Conservation (phyloP, 1,140 invertebrate species). For the Ruditapes philippinarum region DNA sequence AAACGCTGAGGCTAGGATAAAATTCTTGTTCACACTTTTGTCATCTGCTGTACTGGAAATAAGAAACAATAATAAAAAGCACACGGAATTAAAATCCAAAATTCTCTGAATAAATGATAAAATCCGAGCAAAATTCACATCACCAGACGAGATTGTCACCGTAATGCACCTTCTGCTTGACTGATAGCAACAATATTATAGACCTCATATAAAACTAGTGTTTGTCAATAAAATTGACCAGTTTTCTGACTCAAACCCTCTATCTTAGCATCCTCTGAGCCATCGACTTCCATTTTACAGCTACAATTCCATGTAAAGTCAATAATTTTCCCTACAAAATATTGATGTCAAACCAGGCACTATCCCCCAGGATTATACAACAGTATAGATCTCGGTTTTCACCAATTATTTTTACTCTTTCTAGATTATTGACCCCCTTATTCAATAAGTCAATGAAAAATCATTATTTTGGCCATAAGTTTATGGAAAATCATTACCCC, state of each 20-base stretch:
- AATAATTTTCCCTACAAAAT: slow-evolving; percentile 70
- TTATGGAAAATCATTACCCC: slow-evolving; percentile 57
- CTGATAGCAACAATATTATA: slow-evolving; percentile 57
- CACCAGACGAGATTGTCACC: slow-evolving; percentile 4
- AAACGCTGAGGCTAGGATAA: slow-evolving; percentile 49
- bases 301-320: slow-evolving; percentile 65
- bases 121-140: too few species aligned
- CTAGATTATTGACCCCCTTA: slow-evolving; percentile 8
- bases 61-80: not conserved
- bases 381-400: slow-evolving; percentile 57
- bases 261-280: slow-evolving; percentile 49
- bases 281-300: slow-evolving; percentile 66
- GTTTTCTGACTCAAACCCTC: slow-evolving; percentile 67
- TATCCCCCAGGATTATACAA: slow-evolving; percentile 69
- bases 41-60: slow-evolving; percentile 34
- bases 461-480: slow-evolving; percentile 66
- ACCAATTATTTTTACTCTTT: slow-evolving; percentile 58
- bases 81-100: not conserved
- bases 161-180: slow-evolving; percentile 29
- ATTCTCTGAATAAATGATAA: too few species aligned
- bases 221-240: slow-evolving; percentile 70
- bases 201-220: slow-evolving; percentile 53
- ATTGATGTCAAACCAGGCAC: slow-evolving; percentile 58
- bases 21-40: slow-evolving; percentile 46
- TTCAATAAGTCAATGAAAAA: slow-evolving; percentile 65